These are phyloP conservation scores for Oriolus oriolus DNA, from an alignment of 2,113 vertebrate genomes.

Conservation along the genomic window DNA sequence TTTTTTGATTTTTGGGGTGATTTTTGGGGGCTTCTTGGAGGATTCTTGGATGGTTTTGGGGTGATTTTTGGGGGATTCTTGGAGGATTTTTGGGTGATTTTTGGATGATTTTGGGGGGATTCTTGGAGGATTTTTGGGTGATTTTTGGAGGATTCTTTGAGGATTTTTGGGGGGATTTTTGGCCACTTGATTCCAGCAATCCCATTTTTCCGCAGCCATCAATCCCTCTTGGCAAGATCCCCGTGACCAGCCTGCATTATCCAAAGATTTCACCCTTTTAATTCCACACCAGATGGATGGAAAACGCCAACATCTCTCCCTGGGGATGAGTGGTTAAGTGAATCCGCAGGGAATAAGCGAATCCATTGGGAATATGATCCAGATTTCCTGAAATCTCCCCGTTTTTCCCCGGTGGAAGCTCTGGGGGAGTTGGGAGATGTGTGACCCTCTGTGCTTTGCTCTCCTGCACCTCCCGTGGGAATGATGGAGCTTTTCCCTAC, in stretches of 20 bases:
- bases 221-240: neutral
- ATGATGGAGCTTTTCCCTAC: neutral
- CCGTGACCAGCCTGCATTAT: accelerated
- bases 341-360: no score
- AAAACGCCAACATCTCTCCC: neutral
- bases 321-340: no score
- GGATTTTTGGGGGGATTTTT: neutral
- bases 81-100: no score
- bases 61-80: no score
- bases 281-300: neutral
- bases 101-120: no score
- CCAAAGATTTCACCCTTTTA: neutral
- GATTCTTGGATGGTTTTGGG: no score
- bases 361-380: neutral
- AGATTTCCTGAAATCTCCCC: neutral
- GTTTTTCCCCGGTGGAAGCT: neutral
- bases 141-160: neutral
- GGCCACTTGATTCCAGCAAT: neutral
- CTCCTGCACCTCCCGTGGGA: neutral
- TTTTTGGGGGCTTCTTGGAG: no score
- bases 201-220: neutral
- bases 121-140: no score
- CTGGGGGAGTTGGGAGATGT: accelerated
- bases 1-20: no score
- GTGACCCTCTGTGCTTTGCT: neutral